These are phyloP conservation scores for Pristionchus mayeri DNA, from an alignment of 2,888 invertebrate genomes.

Conservation along the genomic window DNA sequence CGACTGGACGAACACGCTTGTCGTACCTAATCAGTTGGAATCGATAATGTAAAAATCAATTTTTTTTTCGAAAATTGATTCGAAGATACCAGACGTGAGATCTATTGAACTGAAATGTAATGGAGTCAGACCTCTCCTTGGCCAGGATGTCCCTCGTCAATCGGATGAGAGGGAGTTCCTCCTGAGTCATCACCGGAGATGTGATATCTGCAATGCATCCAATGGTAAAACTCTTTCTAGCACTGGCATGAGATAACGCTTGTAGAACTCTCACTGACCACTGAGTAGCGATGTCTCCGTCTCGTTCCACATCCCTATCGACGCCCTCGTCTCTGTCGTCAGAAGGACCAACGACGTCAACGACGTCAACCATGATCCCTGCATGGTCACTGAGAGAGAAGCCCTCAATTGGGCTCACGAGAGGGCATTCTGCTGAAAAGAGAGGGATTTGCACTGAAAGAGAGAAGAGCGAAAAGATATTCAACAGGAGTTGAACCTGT, in stretches of 20 bases:
- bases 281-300: not conserved
- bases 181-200: conserved; percentile 25
- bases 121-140: conserved; percentile 57
- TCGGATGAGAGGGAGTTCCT: conserved; percentile 70
- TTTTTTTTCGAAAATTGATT: too few species aligned
- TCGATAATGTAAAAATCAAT: too few species aligned
- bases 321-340: not conserved
- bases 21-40: conserved; percentile 67
- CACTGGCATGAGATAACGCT: too few species aligned
- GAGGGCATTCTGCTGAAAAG: not conserved
- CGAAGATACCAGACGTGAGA: too few species aligned
- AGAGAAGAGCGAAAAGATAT: not conserved
- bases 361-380: conserved; percentile 16
- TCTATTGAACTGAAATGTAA: too few species aligned
- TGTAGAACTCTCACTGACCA: not conserved
- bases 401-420: not conserved
- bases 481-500: not conserved
- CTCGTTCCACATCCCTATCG: not conserved
- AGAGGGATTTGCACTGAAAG: not conserved
- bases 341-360: conserved; percentile 12
- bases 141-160: conserved; percentile 70
- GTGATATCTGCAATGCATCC: conserved; percentile 17
- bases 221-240: too few species aligned
- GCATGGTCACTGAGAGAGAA: not conserved
- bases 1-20: conserved; percentile 71